A percentile compares a stretch with the other conserved stretches of the same genome.
phyloP scores from a whole-genome alignment of 2,113 vertebrate genomes.

The Tachuris rubrigastra region DNA sequence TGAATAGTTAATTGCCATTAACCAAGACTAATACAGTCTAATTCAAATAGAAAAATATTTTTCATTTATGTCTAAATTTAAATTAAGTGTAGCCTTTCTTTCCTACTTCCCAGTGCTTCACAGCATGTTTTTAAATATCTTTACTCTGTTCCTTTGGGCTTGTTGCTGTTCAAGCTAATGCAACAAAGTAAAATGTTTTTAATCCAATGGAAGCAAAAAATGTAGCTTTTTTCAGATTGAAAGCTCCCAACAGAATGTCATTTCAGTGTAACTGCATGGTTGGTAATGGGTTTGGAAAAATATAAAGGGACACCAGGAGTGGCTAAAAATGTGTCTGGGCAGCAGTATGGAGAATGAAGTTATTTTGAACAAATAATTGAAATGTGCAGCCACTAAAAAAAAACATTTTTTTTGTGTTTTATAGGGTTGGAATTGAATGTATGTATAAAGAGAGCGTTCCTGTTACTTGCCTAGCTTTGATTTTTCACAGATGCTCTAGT shows the following conservation, averaged over 20 bases:
- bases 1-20: not conserved
- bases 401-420: not conserved
- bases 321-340: not conserved
- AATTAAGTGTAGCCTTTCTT: not conserved
- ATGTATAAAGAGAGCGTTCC: not conserved
- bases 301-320: not conserved
- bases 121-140: not conserved
- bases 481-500: not conserved
- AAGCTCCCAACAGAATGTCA: not conserved
- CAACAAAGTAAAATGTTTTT: constrained; percentile 25
- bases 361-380: constrained; percentile 19
- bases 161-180: not conserved
- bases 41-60: constrained; percentile 28
- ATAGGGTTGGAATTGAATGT: not conserved
- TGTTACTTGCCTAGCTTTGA: not conserved
- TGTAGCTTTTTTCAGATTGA: not conserved
- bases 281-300: constrained; percentile 27
- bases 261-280: constrained; percentile 4
- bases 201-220: not conserved
- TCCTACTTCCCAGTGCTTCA: not conserved
- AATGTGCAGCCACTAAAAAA: not conserved
- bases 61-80: not conserved
- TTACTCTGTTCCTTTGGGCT: not conserved
- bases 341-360: not conserved
- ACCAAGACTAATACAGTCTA: not conserved